Evolutionary conservation across 2,797 vertebrate genomes (phyloP).

Genomic region (Rhabdomys pumilio): DNA sequence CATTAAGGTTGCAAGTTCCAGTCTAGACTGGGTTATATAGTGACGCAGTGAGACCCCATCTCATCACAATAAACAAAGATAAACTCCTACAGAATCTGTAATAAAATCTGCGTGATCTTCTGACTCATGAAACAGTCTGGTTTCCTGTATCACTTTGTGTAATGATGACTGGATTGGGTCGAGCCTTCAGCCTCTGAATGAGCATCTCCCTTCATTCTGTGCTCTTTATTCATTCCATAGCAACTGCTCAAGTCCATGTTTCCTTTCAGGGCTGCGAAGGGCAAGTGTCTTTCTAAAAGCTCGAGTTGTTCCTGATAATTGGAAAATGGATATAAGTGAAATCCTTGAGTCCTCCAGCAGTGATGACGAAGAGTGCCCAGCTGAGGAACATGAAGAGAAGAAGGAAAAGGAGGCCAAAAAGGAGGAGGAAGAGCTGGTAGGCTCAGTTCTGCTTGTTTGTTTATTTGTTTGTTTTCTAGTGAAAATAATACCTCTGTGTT

Average conservation of each 20-base stretch:
- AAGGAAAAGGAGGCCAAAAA: constrained; percentile 91
- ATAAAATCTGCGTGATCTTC: not conserved
- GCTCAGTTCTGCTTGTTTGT: constrained; percentile 57
- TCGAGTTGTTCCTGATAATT: constrained; percentile 92
- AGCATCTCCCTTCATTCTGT: not conserved
- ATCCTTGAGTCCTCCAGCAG: constrained; percentile 98
- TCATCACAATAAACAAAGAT: not conserved
- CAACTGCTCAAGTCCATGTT: constrained; percentile 74
- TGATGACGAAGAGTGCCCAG: constrained; percentile 93
- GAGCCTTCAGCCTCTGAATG: constrained; percentile 12
- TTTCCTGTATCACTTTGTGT: constrained; percentile 15
- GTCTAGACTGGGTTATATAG: not conserved
- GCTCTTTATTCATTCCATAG: constrained; percentile 30
- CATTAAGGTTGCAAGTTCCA: not conserved
- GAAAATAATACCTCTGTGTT: not conserved
- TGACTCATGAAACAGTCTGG: not conserved
- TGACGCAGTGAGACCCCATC: not conserved
- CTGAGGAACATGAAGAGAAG: constrained; percentile 91
- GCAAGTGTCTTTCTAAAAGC: constrained; percentile 92
- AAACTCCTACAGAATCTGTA: not conserved
- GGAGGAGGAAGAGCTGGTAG: constrained; percentile 90
- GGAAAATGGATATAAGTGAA: constrained; percentile 99
- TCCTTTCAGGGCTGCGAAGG: constrained; percentile 91
- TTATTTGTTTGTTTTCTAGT: not conserved
- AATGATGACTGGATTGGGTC: constrained; percentile 39